phyloP scores from a whole-genome alignment of 2,888 invertebrate genomes.

The Helicoverpa assulta region DNA sequence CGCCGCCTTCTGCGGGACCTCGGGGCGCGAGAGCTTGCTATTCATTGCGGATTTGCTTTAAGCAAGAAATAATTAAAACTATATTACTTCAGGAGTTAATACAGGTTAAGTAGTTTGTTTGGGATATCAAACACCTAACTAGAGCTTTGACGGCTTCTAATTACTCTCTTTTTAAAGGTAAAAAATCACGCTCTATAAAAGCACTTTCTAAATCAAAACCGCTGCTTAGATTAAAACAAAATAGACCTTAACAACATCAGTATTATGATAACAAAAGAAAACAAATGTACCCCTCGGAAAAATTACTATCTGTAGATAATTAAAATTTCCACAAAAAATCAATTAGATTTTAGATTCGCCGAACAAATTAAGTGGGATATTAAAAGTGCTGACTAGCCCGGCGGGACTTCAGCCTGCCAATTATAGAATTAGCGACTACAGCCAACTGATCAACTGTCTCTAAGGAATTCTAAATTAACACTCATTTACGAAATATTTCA shows the following conservation, averaged over 20 bases:
- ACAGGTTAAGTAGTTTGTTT: no score
- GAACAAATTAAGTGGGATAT: constrained; percentile 54
- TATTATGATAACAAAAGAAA: constrained; percentile 4
- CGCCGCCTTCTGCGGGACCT: constrained; percentile 33
- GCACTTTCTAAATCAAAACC: no score
- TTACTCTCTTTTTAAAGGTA: no score
- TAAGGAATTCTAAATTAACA: constrained; percentile 33
- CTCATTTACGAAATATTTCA: not conserved
- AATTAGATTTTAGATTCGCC: constrained; percentile 52
- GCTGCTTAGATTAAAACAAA: no score
- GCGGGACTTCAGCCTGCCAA: constrained; percentile 52
- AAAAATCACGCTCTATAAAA: no score
- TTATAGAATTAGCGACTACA: constrained; percentile 51
- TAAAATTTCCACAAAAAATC: constrained; percentile 44
- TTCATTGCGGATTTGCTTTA: constrained; percentile 14
- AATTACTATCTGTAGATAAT: constrained; percentile 33
- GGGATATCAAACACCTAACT: no score
- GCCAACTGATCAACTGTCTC: constrained; percentile 50
- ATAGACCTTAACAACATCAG: not conserved
- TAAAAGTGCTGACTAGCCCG: constrained; percentile 56
- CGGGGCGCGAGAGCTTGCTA: constrained; percentile 18
- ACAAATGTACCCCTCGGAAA: constrained; percentile 11
- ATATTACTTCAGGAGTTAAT: no score
- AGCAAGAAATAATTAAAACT: not conserved
- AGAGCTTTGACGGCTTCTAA: no score